These are phyloP conservation scores for Coreius guichenoti DNA, from an alignment of 2,797 vertebrate species.

Conservation along the genomic window DNA sequence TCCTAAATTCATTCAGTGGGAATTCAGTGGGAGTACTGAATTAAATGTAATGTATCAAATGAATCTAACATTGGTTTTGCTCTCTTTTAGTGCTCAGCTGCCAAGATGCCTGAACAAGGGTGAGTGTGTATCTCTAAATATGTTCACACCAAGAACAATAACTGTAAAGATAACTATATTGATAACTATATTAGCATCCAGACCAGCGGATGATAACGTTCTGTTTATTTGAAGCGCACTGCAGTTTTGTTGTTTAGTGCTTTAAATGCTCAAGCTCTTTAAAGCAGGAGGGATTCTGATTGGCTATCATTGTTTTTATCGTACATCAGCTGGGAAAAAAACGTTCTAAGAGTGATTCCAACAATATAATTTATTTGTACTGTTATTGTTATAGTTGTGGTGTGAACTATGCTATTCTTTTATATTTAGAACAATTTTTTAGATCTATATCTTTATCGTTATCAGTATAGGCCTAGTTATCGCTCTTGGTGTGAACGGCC, in stretches of 20 bases:
- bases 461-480: background rate
- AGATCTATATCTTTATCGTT: background rate
- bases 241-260: too few species aligned
- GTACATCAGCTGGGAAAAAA: background rate
- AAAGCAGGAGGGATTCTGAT: background rate
- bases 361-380: background rate
- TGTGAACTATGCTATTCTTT: background rate
- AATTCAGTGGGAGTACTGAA: background rate
- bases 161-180: background rate
- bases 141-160: background rate
- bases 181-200: background rate
- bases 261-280: background rate
- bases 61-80: background rate
- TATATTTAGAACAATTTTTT: background rate
- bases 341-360: background rate
- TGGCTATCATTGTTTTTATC: background rate
- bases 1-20: background rate
- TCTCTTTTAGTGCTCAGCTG: background rate
- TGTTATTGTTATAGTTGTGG: background rate
- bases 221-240: background rate
- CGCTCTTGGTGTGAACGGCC: background rate
- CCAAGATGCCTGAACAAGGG: conserved; percentile 34
- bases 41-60: background rate
- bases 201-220: background rate
- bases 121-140: background rate